These are phyloP conservation scores for Sphenopsis melanotis DNA, from an alignment of 2,797 vertebrate genomes.

Conservation along the genomic window DNA sequence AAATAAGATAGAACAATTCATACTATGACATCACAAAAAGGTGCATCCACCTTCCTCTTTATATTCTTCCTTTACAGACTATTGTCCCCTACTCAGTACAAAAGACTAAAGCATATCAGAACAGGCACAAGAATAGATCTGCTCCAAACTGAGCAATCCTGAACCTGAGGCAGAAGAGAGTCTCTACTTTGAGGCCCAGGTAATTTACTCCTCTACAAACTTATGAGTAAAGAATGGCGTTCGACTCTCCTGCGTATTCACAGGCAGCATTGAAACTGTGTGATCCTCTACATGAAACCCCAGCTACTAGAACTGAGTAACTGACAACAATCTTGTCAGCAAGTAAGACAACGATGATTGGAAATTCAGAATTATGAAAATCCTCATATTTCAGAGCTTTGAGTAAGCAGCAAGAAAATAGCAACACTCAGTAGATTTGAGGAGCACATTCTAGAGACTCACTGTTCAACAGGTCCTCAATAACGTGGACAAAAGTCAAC, in stretches of 20 bases:
- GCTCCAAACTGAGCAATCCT: neutral
- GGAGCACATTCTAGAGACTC: neutral
- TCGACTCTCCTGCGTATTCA: neutral
- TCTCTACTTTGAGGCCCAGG: neutral
- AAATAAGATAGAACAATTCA: neutral
- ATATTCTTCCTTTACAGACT: neutral
- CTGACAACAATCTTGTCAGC: neutral
- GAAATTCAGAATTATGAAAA: neutral
- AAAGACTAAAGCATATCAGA: neutral
- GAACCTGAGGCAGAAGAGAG: neutral
- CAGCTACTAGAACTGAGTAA: neutral
- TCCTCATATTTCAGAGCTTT: neutral
- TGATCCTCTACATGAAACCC: neutral
- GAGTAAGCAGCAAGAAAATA: neutral
- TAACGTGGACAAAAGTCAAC: accelerated
- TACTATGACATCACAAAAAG: neutral
- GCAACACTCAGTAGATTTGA: neutral
- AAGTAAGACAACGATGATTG: neutral
- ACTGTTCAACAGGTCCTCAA: neutral
- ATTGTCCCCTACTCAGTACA: neutral
- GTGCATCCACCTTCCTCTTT: neutral
- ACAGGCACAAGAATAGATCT: neutral
- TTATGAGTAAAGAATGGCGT: neutral
- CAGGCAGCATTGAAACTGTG: neutral
- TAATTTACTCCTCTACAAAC: neutral